Percentiles rank a stretch among this genome's conserved stretches.
phyloP scores from a whole-genome alignment of 1,140 invertebrate genomes.

The Mesaphorura yosii region DNA sequence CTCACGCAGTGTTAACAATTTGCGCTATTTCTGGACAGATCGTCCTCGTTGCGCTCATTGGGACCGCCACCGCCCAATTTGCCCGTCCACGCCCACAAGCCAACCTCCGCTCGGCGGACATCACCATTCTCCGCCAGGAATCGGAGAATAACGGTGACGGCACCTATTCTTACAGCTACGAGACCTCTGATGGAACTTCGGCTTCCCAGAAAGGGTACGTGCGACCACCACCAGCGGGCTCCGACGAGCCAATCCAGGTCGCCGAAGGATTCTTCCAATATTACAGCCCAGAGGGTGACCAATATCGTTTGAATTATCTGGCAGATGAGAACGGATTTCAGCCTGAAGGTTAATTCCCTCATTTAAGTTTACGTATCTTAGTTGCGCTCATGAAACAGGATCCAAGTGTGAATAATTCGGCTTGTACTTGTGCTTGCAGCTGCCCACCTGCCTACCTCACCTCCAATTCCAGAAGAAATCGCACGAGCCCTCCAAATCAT shows the following conservation, averaged over 20 bases:
- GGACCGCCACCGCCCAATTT: background rate
- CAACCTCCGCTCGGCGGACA: slow-evolving; percentile 1
- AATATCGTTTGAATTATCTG: slow-evolving; percentile 13
- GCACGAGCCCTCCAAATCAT: slow-evolving; percentile 64
- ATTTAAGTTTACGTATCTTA: no score
- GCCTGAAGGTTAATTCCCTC: slow-evolving; percentile 13
- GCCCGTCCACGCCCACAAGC: background rate
- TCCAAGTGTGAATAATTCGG: no score
- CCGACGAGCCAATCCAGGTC: slow-evolving; percentile 22
- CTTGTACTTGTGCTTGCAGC: no score
- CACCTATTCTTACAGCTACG: slow-evolving; percentile 18
- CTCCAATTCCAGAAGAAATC: slow-evolving; percentile 39
- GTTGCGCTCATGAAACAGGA: no score
- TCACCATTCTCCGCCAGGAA: slow-evolving; percentile 20
- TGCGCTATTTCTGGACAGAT: no score
- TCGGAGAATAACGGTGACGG: slow-evolving; percentile 26
- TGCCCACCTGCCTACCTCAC: slow-evolving; percentile 40
- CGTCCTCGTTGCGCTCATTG: background rate
- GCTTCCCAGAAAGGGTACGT: slow-evolving; percentile 23
- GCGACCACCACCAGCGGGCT: slow-evolving; percentile 6
- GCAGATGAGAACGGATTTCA: slow-evolving; percentile 25
- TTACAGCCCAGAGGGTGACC: slow-evolving; percentile 12
- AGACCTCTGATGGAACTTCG: slow-evolving; percentile 22
- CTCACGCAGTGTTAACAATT: no score
- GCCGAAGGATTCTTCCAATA: slow-evolving; percentile 19